Conservation (phyloP, 2,888 invertebrate genomes). For the Cenopis cana region DNA sequence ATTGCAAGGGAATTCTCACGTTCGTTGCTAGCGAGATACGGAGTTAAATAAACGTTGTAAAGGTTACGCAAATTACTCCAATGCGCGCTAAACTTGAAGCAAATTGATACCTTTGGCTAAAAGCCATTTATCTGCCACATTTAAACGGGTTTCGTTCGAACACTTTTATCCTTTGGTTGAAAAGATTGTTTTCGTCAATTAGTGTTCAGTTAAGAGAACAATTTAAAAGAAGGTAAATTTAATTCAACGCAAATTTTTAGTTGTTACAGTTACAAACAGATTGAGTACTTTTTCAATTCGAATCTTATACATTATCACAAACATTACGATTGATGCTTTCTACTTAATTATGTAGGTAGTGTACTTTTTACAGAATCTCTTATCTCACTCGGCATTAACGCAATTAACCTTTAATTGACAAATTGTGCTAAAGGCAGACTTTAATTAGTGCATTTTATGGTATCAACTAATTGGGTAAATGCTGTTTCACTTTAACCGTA, state of each 20-base stretch:
- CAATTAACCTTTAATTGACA: constrained; percentile 49
- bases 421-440: constrained; percentile 51
- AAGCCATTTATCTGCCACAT: constrained; percentile 13
- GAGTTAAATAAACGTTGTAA: constrained; percentile 27
- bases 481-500: constrained; percentile 55
- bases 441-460: constrained; percentile 57
- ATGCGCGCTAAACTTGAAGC: constrained; percentile 29
- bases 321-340: background rate
- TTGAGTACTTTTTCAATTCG: background rate
- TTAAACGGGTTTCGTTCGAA: constrained; percentile 3
- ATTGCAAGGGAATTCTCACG: constrained; percentile 33
- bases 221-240: background rate
- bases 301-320: background rate
- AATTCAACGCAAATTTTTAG: background rate
- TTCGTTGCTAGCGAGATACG: constrained; percentile 11
- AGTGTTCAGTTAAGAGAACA: background rate
- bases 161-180: constrained; percentile 5
- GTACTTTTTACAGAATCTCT: constrained; percentile 7
- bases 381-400: constrained; percentile 14
- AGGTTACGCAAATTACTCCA: constrained; percentile 40
- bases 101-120: constrained; percentile 33
- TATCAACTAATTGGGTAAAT: constrained; percentile 61
- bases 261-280: background rate
- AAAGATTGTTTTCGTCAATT: background rate
- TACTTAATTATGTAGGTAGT: constrained; percentile 4